Evolutionary conservation across 2,113 vertebrate species (phyloP), one percentile per base, ranked within the genome.

Genomic region (Stegastes partitus): DNA sequence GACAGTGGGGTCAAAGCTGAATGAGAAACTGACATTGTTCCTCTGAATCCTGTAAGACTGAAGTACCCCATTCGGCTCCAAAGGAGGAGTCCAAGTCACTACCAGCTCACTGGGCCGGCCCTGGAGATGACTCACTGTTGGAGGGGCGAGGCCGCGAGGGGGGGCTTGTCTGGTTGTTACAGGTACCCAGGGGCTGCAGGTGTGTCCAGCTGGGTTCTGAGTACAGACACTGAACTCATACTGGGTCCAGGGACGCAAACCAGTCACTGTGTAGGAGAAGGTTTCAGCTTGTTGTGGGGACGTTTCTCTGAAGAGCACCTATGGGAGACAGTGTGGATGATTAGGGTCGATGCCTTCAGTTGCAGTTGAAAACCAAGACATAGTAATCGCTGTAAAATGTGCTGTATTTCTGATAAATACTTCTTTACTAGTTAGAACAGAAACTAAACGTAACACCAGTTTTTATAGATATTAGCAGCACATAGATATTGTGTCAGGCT

Each of bases 31-130:
- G 51, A 88, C 11, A 1, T 94, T 92, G 42, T 96, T 95, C 72
- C 95, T 96, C 42, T 94, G 95, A 68, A 98, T 94, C 79, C 94
- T 91, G 28, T 97, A 98, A n/a, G 95, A 95, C 56, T 96, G 92
- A 50, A 98, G 90, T 1, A 96, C 55, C 1, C 97, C 97, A 28
- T 97, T 98, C 26, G 94, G 77, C 74, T 95, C 92, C 57, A 90
- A 51, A 0, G 98, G 97, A 2, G 95, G 87, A 0, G 44, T 49
- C 97, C 97, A 99, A 0, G 94, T 93, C 61, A 99, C 87, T 7
- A 93, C 62, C 31, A 97, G 74, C 81, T 90, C 91, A 11, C 69
- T 87, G 45, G 97, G 96, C 15, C 68, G 91, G 23, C 68, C 80
- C 25, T 93, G 88, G 0, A 91, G 68, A 47, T 94, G 77, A 2